Conservation (phyloP, 2,113 vertebrate genomes). For the Orycteropus afer region DNA sequence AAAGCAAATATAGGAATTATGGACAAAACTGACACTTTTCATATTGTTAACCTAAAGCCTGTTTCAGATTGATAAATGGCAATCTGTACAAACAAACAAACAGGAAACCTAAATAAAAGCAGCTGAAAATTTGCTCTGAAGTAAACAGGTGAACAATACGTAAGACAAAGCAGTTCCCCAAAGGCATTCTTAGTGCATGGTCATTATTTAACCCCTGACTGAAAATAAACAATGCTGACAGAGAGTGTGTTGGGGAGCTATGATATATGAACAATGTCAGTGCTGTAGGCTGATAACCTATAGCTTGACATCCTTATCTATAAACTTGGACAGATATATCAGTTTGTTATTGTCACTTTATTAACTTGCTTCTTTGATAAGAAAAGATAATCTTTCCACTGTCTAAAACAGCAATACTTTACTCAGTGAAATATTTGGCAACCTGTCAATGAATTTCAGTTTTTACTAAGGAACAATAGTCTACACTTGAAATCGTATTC, state of each 20-base stretch:
- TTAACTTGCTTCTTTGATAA: conserved; percentile 82
- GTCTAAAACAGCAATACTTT: conserved; percentile 73
- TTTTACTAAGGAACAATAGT: conserved; percentile 56
- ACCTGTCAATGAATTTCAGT: conserved; percentile 64
- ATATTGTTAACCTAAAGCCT: conserved; percentile 65
- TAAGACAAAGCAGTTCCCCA: conserved; percentile 83
- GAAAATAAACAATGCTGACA: conserved; percentile 86
- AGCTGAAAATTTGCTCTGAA: conserved; percentile 82
- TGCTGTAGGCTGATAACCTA: conserved; percentile 84
- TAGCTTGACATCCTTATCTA: conserved; percentile 85
- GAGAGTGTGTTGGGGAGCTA: conserved; percentile 77
- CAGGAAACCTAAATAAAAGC: conserved; percentile 80
- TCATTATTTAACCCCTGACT: conserved; percentile 85
- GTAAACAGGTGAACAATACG: conserved; percentile 82
- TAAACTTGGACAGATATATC: conserved; percentile 83
- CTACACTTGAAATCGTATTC: conserved; percentile 68
- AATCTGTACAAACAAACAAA: conserved; percentile 79
- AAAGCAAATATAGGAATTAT: conserved; percentile 66
- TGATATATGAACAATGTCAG: conserved; percentile 84
- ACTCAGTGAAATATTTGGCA: conserved; percentile 76
- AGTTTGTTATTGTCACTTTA: conserved; percentile 86
- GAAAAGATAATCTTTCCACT: conserved; percentile 79
- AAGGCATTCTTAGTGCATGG: conserved; percentile 83
- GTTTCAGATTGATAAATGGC: conserved; percentile 83
- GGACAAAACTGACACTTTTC: conserved; percentile 48